phyloP scores from a whole-genome alignment of 2,888 invertebrate genomes.

The Noctuana brunneofusca region DNA sequence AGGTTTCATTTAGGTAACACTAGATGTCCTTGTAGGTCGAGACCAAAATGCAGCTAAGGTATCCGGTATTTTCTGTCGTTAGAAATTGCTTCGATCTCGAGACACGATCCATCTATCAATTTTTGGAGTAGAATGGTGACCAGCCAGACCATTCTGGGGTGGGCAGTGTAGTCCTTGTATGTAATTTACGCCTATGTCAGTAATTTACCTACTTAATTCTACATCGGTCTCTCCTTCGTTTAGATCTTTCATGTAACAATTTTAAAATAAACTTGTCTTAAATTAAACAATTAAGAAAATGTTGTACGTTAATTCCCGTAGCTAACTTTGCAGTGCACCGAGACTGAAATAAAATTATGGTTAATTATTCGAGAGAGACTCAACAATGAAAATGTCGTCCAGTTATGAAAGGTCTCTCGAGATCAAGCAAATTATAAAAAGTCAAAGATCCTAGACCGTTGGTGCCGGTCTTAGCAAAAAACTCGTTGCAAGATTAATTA shows the following conservation, averaged over 20 bases:
- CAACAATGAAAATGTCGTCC: constrained; percentile 36
- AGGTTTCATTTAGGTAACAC: too few relatives aligned
- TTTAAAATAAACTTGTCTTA: not conserved
- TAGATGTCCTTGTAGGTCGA: too few relatives aligned
- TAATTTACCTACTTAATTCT: not conserved
- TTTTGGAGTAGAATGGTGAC: too few relatives aligned
- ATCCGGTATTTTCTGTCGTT: too few relatives aligned
- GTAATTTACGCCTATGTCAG: too few relatives aligned
- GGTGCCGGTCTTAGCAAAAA: constrained; percentile 27
- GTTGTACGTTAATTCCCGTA: constrained; percentile 16
- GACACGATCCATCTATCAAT: too few relatives aligned
- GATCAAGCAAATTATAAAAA: constrained; percentile 30
- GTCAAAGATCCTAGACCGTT: constrained; percentile 30
- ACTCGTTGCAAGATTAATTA: constrained; percentile 20
- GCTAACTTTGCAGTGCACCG: constrained; percentile 24
- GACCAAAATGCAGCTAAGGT: too few relatives aligned
- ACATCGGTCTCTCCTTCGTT: not conserved
- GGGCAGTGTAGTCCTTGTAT: too few relatives aligned
- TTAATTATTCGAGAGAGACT: constrained; percentile 36
- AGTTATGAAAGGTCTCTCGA: constrained; percentile 35
- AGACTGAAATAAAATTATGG: constrained; percentile 37
- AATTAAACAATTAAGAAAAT: constrained; percentile 21
- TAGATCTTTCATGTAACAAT: not conserved
- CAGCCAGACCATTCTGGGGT: too few relatives aligned
- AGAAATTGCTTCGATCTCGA: too few relatives aligned